These are phyloP conservation scores for Philonicus albiceps DNA, from an alignment of 2,888 invertebrate genomes.

Conservation along the genomic window DNA sequence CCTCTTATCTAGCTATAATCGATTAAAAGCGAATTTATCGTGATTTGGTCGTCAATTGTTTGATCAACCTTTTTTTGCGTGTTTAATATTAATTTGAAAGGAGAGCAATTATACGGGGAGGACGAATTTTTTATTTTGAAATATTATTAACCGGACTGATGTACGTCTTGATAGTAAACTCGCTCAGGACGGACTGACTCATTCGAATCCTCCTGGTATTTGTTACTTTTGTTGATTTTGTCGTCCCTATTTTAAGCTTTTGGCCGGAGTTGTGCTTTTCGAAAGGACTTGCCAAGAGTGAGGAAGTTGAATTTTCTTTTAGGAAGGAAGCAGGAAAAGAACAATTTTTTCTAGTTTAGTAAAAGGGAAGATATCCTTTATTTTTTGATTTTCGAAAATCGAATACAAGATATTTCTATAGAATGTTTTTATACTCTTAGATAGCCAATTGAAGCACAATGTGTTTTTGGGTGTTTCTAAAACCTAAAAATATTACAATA, in stretches of 20 bases:
- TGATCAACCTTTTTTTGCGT: slow-evolving; percentile 12
- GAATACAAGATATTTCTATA: too few species aligned
- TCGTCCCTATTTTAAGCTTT: slow-evolving; percentile 4
- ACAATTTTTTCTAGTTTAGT: background rate
- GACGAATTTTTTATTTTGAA: background rate
- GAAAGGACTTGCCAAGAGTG: background rate
- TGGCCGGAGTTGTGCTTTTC: background rate
- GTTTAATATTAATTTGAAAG: background rate
- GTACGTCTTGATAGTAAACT: slow-evolving; percentile 43
- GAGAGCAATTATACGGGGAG: background rate
- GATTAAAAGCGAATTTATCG: background rate
- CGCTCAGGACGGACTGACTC: slow-evolving; percentile 48
- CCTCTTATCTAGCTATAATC: background rate
- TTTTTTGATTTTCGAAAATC: too few species aligned
- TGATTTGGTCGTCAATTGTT: background rate
- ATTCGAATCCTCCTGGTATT: background rate
- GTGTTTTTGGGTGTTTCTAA: too few species aligned
- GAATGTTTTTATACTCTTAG: too few species aligned
- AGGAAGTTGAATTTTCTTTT: background rate
- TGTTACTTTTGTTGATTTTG: slow-evolving; percentile 25
- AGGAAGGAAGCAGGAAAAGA: background rate
- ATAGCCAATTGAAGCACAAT: too few species aligned
- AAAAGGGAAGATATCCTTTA: background rate
- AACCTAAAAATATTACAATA: too few species aligned
- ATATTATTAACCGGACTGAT: background rate